A percentile compares a stretch with the other conserved stretches of the same genome.
phyloP scores from a whole-genome alignment of 2,113 vertebrate species.

The Datnioides undecimradiatus region DNA sequence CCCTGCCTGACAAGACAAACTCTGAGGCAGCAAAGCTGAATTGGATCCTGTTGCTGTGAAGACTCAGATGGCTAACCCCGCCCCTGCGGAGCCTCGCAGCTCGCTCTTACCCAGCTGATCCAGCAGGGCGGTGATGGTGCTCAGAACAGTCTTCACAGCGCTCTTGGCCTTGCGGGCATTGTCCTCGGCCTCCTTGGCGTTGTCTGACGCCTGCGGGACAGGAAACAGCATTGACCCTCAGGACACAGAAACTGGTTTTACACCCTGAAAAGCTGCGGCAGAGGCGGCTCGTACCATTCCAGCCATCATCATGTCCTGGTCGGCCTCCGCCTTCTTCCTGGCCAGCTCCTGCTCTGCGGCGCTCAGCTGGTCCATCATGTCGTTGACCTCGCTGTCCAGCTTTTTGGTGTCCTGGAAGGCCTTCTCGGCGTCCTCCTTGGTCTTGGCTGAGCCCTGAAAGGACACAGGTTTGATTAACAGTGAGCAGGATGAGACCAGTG shows the following conservation, averaged over 20 bases:
- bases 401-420: conserved; percentile 89
- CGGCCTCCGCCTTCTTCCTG: conserved; percentile 88
- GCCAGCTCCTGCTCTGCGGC: conserved; percentile 89
- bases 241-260: not conserved
- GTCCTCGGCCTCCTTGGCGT: conserved; percentile 93
- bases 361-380: conserved; percentile 90
- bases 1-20: no score
- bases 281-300: conserved; percentile 84
- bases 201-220: conserved; percentile 88
- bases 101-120: conserved; percentile 89
- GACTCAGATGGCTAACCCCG: no score
- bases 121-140: conserved; percentile 88
- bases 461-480: not conserved
- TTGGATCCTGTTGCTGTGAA: no score
- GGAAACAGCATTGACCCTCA: not conserved
- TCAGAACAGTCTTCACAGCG: conserved; percentile 90
- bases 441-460: conserved; percentile 89
- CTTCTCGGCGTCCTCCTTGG: conserved; percentile 90
- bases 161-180: conserved; percentile 95
- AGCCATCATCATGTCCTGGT: conserved; percentile 97
- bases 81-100: no score
- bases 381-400: conserved; percentile 88
- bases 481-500: fast-evolving
- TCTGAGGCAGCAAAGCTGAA: no score
- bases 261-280: no score